A percentile compares a stretch with the other conserved stretches of the same genome.
Evolutionary conservation across 2,888 invertebrate genomes (phyloP).

Genomic region (Cheilosia vernalis): DNA sequence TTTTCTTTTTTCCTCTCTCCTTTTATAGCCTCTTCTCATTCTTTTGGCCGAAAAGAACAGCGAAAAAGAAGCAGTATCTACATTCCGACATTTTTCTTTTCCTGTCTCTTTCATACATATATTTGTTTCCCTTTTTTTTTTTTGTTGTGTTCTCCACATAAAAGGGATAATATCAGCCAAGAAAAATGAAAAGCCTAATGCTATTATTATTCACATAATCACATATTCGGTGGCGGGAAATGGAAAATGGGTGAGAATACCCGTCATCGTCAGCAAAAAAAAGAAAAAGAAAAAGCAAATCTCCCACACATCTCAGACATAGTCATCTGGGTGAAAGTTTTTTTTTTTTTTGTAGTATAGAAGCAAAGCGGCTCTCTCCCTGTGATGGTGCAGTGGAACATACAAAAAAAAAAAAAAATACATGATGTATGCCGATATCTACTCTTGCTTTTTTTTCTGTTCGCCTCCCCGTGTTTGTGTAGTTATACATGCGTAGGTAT

Average conservation of each 20-base stretch:
- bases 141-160: conserved; percentile 21
- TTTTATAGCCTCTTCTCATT: neutral
- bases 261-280: conserved; percentile 34
- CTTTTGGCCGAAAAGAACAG: conserved; percentile 31
- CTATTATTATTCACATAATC: conserved; percentile 68
- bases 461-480: neutral
- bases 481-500: conserved; percentile 22
- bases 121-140: conserved; percentile 14
- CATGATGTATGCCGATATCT: conserved; percentile 49
- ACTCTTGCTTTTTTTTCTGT: neutral
- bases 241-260: conserved; percentile 34
- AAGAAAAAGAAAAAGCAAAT: neutral
- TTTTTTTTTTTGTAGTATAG: neutral
- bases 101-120: conserved; percentile 3
- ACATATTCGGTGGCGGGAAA: conserved; percentile 52
- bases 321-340: conserved; percentile 10
- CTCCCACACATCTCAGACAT: conserved; percentile 12
- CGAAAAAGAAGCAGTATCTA: conserved; percentile 33
- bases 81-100: conserved; percentile 22
- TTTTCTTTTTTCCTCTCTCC: neutral
- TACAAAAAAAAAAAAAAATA: conserved; percentile 11
- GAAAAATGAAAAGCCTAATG: conserved; percentile 62
- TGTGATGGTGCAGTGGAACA: neutral
- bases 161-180: conserved; percentile 50
- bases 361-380: conserved; percentile 8